Percentiles rank a stretch among this genome's conserved stretches.
Evolutionary conservation across 2,888 invertebrate species (phyloP).

Genomic region (Molorchus minor): DNA sequence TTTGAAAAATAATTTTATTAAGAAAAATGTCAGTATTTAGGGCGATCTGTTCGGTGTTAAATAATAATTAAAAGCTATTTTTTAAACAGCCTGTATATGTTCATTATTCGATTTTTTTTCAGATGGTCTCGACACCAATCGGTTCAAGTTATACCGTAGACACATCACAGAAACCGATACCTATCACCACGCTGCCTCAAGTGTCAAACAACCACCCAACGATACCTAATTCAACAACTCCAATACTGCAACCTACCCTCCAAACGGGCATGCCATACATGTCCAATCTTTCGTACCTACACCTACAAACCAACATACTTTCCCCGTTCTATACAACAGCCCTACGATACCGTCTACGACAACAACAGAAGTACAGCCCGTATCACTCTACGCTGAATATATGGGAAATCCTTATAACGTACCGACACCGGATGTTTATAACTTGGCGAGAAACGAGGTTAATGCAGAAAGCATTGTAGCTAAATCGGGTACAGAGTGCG

Average conservation of each 20-base stretch:
- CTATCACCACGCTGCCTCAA: constrained; percentile 35
- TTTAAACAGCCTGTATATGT: background rate
- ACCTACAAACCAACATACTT: constrained; percentile 50
- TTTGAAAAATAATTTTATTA: too few relatives aligned
- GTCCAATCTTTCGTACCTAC: constrained; percentile 43
- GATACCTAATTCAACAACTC: constrained; percentile 35
- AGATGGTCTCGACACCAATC: constrained; percentile 75
- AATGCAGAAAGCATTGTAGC: background rate
- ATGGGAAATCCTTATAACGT: constrained; percentile 68
- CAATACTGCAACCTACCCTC: constrained; percentile 48
- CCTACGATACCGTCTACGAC: constrained; percentile 46
- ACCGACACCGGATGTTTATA: constrained; percentile 27
- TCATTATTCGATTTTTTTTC: constrained; percentile 47
- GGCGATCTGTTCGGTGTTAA: too few relatives aligned
- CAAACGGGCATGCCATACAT: constrained; percentile 53
- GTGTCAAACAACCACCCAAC: constrained; percentile 27
- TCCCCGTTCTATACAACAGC: constrained; percentile 57
- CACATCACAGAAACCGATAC: constrained; percentile 26
- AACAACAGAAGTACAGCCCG: constrained; percentile 50
- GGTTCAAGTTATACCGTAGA: constrained; percentile 56
- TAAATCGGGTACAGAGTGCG: background rate
- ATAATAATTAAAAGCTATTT: too few relatives aligned
- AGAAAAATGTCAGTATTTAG: too few relatives aligned
- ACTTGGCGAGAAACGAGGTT: constrained; percentile 24
- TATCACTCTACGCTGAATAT: constrained; percentile 67